Percentiles rank a stretch among this genome's conserved stretches.
These are phyloP conservation scores for Bombylius major DNA, from an alignment of 2,888 invertebrate genomes.

Conservation along the genomic window DNA sequence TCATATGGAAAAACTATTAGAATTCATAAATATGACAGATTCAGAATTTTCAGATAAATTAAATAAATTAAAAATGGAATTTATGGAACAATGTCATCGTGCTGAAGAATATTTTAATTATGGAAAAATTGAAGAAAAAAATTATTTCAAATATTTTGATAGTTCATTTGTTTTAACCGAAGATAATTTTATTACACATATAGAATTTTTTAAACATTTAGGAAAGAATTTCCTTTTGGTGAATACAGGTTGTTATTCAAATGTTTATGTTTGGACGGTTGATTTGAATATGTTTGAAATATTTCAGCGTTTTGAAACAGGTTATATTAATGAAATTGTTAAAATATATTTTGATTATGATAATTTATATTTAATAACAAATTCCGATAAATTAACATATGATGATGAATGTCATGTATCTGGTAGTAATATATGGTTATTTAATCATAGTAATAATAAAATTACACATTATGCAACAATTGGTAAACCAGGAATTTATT, in stretches of 20 bases:
- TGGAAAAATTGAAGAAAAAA: slow-evolving; percentile 31
- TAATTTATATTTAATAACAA: slow-evolving; percentile 29
- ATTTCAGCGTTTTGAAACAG: slow-evolving; percentile 33
- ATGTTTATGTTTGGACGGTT: slow-evolving; percentile 35
- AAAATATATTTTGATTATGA: slow-evolving; percentile 21
- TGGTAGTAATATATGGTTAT: slow-evolving; percentile 24
- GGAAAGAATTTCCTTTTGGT: slow-evolving; percentile 21
- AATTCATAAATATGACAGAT: background rate
- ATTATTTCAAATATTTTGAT: slow-evolving; percentile 40
- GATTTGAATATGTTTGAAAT: slow-evolving; percentile 20
- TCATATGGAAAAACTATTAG: slow-evolving; percentile 17
- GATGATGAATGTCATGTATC: slow-evolving; percentile 18
- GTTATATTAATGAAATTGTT: slow-evolving; percentile 37
- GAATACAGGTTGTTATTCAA: slow-evolving; percentile 35
- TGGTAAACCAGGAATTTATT: slow-evolving; percentile 11
- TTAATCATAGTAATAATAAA: slow-evolving; percentile 9
- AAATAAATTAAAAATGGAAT: background rate
- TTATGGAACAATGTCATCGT: background rate
- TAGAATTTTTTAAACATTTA: slow-evolving; percentile 5
- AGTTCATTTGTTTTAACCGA: slow-evolving; percentile 20
- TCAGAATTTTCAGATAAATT: background rate
- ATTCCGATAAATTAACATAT: slow-evolving; percentile 16
- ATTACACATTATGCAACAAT: slow-evolving; percentile 20
- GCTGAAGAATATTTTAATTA: slow-evolving; percentile 22
- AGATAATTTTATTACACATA: slow-evolving; percentile 5